Evolutionary conservation across 2,888 invertebrate species (phyloP).

Genomic region (Nyleta sp.): DNA sequence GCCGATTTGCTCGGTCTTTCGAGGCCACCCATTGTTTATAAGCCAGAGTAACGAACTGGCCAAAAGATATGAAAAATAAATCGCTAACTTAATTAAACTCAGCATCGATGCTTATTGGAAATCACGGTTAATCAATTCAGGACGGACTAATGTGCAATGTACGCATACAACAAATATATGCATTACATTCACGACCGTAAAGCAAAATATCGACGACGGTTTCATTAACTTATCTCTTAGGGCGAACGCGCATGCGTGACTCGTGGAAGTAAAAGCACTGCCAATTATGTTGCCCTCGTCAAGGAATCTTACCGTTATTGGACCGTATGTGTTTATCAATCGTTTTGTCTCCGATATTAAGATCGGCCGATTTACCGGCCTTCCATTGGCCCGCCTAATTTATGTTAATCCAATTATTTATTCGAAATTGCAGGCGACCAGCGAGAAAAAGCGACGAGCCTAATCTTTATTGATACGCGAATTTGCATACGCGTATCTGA

Average conservation of each 20-base stretch:
- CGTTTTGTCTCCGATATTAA: conserved; percentile 21
- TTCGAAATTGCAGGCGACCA: neutral
- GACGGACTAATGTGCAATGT: conserved; percentile 58
- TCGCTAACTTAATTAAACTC: no score
- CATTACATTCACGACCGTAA: conserved; percentile 76
- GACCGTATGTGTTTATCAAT: conserved; percentile 26
- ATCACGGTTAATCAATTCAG: conserved; percentile 77
- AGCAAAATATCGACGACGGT: conserved; percentile 76
- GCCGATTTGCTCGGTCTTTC: no score
- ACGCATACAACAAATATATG: conserved; percentile 71
- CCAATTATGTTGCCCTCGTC: conserved; percentile 51
- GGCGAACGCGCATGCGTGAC: conserved; percentile 76
- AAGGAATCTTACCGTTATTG: conserved; percentile 34
- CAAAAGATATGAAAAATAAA: no score
- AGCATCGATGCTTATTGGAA: no score
- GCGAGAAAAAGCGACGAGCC: neutral
- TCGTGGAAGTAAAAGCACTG: conserved; percentile 72
- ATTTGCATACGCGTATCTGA: neutral
- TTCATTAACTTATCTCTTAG: conserved; percentile 79
- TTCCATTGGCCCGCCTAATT: conserved; percentile 9
- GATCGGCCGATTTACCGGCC: neutral
- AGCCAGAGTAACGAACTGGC: no score
- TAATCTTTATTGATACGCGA: conserved; percentile 1
- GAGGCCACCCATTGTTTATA: no score
- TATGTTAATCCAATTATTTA: conserved; percentile 16